phyloP scores from a whole-genome alignment of 2,888 invertebrate species.

The Rhingia campestris region DNA sequence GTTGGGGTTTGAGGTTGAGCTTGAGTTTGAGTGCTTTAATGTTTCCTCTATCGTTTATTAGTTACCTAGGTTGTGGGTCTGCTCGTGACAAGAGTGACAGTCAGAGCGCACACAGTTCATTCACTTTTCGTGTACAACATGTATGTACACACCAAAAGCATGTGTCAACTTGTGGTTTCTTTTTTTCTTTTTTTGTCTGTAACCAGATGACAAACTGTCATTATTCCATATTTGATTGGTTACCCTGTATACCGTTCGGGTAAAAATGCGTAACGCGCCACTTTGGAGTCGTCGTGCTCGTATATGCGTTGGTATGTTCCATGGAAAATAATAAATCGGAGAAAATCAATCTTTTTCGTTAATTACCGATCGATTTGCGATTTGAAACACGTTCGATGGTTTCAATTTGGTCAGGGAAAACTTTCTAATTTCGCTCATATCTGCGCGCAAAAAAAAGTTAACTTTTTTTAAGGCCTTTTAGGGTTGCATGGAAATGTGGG shows the following conservation, averaged over 20 bases:
- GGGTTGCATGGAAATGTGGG: too few relatives aligned
- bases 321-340: slow-evolving; percentile 38
- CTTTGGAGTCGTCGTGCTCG: slow-evolving; percentile 19
- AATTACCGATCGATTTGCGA: slow-evolving; percentile 61
- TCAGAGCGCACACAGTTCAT: slow-evolving; percentile 55
- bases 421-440: slow-evolving; percentile 55
- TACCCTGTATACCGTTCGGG: slow-evolving; percentile 28
- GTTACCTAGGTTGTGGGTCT: background rate
- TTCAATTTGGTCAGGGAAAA: slow-evolving; percentile 47
- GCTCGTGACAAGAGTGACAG: slow-evolving; percentile 39
- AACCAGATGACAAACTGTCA: slow-evolving; percentile 49
- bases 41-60: slow-evolving; percentile 59
- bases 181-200: slow-evolving; percentile 10
- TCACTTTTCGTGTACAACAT: slow-evolving; percentile 49
- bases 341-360: slow-evolving; percentile 56
- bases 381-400: slow-evolving; percentile 63
- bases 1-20: background rate
- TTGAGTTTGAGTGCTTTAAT: slow-evolving; percentile 38
- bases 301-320: slow-evolving; percentile 50
- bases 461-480: too few relatives aligned
- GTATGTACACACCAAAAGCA: background rate
- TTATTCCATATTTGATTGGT: slow-evolving; percentile 63
- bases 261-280: slow-evolving; percentile 32
- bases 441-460: too few relatives aligned
- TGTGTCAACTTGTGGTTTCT: slow-evolving; percentile 33